These are phyloP conservation scores for Alitta virens DNA, from an alignment of 2,888 invertebrate genomes.

Conservation along the genomic window DNA sequence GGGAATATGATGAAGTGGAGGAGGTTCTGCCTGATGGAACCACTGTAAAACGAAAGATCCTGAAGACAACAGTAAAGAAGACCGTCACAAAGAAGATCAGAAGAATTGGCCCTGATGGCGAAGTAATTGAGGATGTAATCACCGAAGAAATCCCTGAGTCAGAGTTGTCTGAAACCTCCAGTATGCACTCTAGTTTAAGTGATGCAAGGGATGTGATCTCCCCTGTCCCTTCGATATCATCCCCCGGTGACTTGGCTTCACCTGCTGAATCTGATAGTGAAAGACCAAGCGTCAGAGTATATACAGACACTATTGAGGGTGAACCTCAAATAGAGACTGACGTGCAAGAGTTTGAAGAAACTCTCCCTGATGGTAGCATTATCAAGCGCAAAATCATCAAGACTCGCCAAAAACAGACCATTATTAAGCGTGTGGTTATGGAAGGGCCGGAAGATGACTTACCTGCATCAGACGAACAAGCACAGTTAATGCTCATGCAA, in stretches of 20 bases:
- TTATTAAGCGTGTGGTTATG: constrained; percentile 33
- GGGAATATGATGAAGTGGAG: constrained; percentile 27
- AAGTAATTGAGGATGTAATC: constrained; percentile 32
- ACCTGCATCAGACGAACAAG: constrained; percentile 27
- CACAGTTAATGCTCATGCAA: constrained; percentile 21
- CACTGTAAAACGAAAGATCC: constrained; percentile 35
- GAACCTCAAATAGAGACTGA: constrained; percentile 30
- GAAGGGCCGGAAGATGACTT: constrained; percentile 32
- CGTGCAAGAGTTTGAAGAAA: constrained; percentile 31
- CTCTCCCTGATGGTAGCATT: constrained; percentile 30
- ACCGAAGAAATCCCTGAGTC: constrained; percentile 29
- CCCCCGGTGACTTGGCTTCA: constrained; percentile 7
- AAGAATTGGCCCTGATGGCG: constrained; percentile 27
- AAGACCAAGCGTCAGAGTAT: constrained; percentile 15
- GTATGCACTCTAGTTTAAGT: constrained; percentile 25
- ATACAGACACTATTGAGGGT: constrained; percentile 29
- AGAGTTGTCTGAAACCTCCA: constrained; percentile 26
- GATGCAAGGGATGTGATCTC: constrained; percentile 22
- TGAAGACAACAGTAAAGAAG: constrained; percentile 26
- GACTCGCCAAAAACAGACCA: constrained; percentile 38
- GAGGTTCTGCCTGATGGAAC: constrained; percentile 42
- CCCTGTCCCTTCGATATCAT: constrained; percentile 15
- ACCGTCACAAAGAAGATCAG: constrained; percentile 21
- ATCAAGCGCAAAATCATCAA: constrained; percentile 38
- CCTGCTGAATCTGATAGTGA: constrained; percentile 19